Base-by-base conservation (phyloP, 2,113 vertebrate genomes). In the Pao palembangensis region DNA sequence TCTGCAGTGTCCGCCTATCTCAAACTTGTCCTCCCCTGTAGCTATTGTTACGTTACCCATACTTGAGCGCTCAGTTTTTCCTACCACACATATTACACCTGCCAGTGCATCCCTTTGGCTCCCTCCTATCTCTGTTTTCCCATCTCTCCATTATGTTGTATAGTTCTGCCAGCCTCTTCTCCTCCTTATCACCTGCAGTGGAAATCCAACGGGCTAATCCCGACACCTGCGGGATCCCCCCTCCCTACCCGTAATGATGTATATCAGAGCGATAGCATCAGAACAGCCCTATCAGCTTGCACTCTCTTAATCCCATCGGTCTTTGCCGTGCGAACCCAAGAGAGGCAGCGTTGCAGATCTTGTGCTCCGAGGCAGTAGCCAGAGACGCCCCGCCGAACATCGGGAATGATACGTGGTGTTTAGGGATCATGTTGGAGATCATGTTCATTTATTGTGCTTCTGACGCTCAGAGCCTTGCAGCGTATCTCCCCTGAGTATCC, bases 211-310 rank as follows among this genome's bases (percentile, higher is more conserved):
- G 13, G 68, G 80, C 76, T 87, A 87, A 89, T 87, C 82, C 82
- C 74, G 53, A 51, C 8, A 76, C 85, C 80, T 71, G 64, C 77
- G 79, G 86, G 86, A 88, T 80, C 73, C 81, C 78, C 81, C 67
- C 71, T 66, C 34, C 43, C 42, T 18, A n/a, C 18, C 79, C 67
- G 70, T 89, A 81, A 87, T 82, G 88, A 84, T 85, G 64, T 84
- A 74, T 87, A 86, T 87, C 86, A 75, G 78, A 85, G 65, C 75
- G 83, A 87, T 83, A 78, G 80, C 81, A 88, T 89, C 84, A 64
- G 79, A 86, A 78, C 75, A 68, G 71, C 76, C 77, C 82, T 86
- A 84, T 87, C 85, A 55, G 67, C 81, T 81, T 73, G 80, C 84
- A 85, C 79, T 73, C 73, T 84, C 82, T 51, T 86, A 89, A 88